Base-by-base conservation (phyloP, 2,797 vertebrate species). In the Sorex maritimensis region DNA sequence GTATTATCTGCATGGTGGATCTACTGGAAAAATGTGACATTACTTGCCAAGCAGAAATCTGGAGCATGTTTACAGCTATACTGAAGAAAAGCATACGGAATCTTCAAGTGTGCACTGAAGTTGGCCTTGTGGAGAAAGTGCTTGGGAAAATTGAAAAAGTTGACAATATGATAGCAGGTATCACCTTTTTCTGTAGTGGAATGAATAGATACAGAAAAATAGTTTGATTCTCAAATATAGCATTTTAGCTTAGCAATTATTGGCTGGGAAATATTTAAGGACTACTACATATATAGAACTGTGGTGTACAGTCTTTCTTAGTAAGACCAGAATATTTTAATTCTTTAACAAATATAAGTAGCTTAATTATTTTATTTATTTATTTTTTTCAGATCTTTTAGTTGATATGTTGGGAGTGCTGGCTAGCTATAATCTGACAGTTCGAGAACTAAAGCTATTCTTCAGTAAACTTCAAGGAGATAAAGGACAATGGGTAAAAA, bases 1-100 rank as follows among this genome's bases (percentile, higher is more conserved):
- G 99, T 97, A 99, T 99, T 38, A 97, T 98, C 87, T 99, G 99
- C 97, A 99, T 99, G 99, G 99, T 99, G 86, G 99, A 99, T 93
- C 98, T 99, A 52, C 88, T 99, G 98, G 99, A 99, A 96, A 99
- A 99, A 93, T 99, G 99, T 93, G 99, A 99, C 17, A 75, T 98
- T 78, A 99, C 99, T 24, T 99, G 99, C 98, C 99, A 99, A 98
- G 99, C 99, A 0, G 99, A 99, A 97, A 98, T 99, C 82, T 99
- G 99, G 99, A 99, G 99, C 98, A 99, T 99, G 98, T 99, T 99
- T 97, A 99, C 99, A 1, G 99, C 99, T 34, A 98, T 99, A 95
- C 97, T 99, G 92, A 99, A 99, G 98, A 99, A 99, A 96, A 99
- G 99, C 17, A 99, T 99, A 72, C 98, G 99, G 46, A 99, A 99